Conservation (phyloP, 2,888 invertebrate genomes). For the Marronus borbonicus region DNA sequence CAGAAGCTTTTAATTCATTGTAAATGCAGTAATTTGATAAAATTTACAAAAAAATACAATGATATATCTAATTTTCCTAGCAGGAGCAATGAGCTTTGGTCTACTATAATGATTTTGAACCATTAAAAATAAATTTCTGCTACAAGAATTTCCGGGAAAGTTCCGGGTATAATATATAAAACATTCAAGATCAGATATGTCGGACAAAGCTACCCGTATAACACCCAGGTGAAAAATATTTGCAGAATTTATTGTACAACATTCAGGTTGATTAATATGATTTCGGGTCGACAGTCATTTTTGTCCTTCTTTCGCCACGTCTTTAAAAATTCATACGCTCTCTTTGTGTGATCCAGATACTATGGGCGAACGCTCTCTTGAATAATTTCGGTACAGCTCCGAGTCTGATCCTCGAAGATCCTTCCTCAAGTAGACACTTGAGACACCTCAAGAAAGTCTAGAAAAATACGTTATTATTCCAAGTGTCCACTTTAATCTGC, state of each 20-base stretch:
- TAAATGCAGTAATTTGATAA: too few species aligned
- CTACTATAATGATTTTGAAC: too few species aligned
- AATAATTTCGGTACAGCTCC: constrained; percentile 46
- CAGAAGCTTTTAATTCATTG: too few species aligned
- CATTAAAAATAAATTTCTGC: too few species aligned
- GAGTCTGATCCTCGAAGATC: constrained; percentile 43
- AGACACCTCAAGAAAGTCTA: constrained; percentile 46
- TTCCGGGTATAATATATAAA: constrained; percentile 5
- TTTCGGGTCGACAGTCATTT: constrained; percentile 31
- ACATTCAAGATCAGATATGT: constrained; percentile 26
- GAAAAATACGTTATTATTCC: constrained; percentile 49
- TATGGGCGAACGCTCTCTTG: constrained; percentile 47
- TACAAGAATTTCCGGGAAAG: background rate
- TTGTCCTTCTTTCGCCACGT: constrained; percentile 37
- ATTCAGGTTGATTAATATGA: constrained; percentile 43
- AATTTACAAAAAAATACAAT: too few species aligned
- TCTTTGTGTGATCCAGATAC: constrained; percentile 40
- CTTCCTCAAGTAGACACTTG: constrained; percentile 31
- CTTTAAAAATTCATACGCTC: constrained; percentile 40
- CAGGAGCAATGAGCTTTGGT: too few species aligned
- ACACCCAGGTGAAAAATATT: constrained; percentile 36
- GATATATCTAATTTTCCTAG: too few species aligned
- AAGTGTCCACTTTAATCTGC: constrained; percentile 41
- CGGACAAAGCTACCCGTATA: constrained; percentile 1
- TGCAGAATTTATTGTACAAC: constrained; percentile 42